Conservation (phyloP, 2,113 vertebrate species). For the Oreocharis arfaki region DNA sequence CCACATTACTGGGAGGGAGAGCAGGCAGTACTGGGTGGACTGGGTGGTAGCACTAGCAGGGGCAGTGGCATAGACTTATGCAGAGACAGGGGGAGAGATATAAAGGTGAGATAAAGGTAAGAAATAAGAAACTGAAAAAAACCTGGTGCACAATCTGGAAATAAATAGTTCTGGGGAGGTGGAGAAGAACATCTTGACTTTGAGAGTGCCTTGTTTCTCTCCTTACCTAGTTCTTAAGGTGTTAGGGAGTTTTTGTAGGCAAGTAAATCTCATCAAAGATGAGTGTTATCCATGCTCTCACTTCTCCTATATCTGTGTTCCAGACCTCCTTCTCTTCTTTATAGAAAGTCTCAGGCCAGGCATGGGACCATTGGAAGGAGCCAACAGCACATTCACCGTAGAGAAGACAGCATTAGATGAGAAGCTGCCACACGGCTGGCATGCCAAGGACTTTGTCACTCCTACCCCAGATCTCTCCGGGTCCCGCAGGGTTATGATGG, state of each 20-base stretch:
- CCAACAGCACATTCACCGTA: conserved; percentile 75
- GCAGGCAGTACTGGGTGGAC: not conserved
- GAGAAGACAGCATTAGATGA: conserved; percentile 50
- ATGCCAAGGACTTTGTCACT: conserved; percentile 53
- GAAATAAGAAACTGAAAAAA: not conserved
- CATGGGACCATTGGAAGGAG: conserved; percentile 76
- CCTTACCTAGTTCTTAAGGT: not conserved
- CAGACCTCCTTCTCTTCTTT: not conserved
- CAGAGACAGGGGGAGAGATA: not conserved
- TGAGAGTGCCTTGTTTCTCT: not conserved
- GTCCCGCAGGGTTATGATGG: conserved; percentile 76
- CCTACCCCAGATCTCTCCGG: conserved; percentile 60
- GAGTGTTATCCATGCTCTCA: not conserved
- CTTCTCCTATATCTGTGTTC: not conserved
- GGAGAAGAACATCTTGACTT: not conserved
- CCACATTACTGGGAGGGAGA: not conserved
- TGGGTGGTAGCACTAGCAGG: not conserved
- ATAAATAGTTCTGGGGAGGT: not conserved
- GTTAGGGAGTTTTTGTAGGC: not conserved
- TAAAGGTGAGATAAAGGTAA: too few species aligned
- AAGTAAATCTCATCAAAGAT: not conserved
- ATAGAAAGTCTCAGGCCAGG: not conserved
- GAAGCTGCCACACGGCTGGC: conserved; percentile 38
- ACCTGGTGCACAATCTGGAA: not conserved
- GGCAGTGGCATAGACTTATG: not conserved